Percentiles rank a stretch among this genome's conserved stretches.
phyloP scores from a whole-genome alignment of 2,888 invertebrate species.

The Bombyx huttoni region DNA sequence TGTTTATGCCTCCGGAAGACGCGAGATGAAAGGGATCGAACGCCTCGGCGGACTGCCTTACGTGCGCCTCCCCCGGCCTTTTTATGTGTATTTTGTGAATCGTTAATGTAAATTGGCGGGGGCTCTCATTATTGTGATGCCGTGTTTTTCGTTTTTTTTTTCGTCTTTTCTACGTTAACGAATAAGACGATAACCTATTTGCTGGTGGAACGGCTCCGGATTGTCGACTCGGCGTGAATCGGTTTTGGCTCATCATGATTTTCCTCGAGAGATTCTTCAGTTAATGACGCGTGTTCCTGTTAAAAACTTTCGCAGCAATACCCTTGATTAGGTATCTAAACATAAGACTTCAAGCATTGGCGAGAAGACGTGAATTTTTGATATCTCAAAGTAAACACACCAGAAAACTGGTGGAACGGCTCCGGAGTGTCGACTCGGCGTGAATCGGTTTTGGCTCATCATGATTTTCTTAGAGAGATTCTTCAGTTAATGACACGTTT shows the following conservation, averaged over 20 bases:
- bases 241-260: not conserved
- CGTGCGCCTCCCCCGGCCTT: constrained; percentile 17
- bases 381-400: too few species aligned
- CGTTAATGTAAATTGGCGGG: constrained; percentile 41
- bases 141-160: constrained; percentile 1
- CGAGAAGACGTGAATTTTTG: too few species aligned
- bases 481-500: too few species aligned
- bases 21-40: constrained; percentile 32
- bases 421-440: not conserved
- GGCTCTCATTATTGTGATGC: constrained; percentile 26
- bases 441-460: not conserved
- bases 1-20: constrained; percentile 15
- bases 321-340: too few species aligned
- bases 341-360: too few species aligned
- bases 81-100: constrained; percentile 24
- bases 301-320: too few species aligned
- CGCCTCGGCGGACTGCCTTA: constrained; percentile 9
- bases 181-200: not conserved
- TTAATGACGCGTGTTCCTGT: too few species aligned
- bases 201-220: not conserved
- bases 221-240: not conserved
- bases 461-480: not conserved
- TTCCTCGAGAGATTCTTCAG: not conserved
- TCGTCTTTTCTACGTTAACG: not conserved
- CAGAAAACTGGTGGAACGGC: not conserved